A percentile compares a stretch with the other conserved stretches of the same genome.
Evolutionary conservation across 2,797 vertebrate species (phyloP).

Genomic region (Oophaga sylvatica): DNA sequence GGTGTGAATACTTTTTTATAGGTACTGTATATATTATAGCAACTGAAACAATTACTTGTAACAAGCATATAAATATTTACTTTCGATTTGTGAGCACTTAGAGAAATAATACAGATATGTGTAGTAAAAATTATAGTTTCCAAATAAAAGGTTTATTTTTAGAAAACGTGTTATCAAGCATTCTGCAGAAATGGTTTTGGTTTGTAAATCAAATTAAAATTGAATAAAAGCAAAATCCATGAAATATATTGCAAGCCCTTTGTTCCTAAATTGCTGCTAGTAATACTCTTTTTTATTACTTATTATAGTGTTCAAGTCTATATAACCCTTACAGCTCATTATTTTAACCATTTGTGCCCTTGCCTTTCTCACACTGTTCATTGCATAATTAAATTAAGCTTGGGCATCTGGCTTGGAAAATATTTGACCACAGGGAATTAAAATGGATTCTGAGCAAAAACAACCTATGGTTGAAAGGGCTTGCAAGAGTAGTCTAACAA

Average conservation of each 20-base stretch:
- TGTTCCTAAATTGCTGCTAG: slow-evolving; percentile 44
- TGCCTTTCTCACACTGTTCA: slow-evolving; percentile 55
- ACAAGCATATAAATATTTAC: neutral
- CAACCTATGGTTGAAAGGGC: slow-evolving; percentile 56
- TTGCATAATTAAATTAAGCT: slow-evolving; percentile 60
- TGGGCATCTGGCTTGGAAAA: slow-evolving; percentile 60
- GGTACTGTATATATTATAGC: neutral
- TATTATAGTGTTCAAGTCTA: slow-evolving; percentile 45
- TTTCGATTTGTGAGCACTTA: neutral
- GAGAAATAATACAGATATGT: neutral
- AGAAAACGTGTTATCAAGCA: neutral
- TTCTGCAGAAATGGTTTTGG: neutral
- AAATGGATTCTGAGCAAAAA: slow-evolving; percentile 58
- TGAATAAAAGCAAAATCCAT: slow-evolving; percentile 25
- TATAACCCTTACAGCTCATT: slow-evolving; percentile 46
- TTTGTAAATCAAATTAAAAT: slow-evolving; percentile 47
- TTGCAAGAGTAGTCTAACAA: slow-evolving; percentile 55
- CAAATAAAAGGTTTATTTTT: neutral
- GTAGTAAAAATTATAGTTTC: slow-evolving; percentile 21
- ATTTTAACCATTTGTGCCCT: slow-evolving; percentile 54
- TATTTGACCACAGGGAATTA: slow-evolving; percentile 60
- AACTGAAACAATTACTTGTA: slow-evolving; percentile 16
- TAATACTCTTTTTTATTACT: slow-evolving; percentile 49
- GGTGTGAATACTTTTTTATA: slow-evolving; percentile 10
- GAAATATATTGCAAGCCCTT: slow-evolving; percentile 37